Base-by-base conservation (phyloP, 2,113 vertebrate species). In the Sceloporus undulatus region DNA sequence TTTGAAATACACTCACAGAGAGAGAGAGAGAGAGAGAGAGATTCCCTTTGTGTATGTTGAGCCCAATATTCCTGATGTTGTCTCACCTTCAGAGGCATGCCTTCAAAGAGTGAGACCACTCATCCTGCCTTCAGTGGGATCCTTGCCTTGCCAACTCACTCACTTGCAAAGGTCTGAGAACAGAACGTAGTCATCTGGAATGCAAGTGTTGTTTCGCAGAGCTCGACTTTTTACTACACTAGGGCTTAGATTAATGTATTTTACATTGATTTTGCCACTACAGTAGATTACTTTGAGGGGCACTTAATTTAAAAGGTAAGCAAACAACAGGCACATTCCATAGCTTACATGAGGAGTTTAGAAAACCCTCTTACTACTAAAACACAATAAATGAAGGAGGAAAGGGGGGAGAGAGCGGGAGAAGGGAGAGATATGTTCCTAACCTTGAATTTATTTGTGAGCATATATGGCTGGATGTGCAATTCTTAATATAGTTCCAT, bases 241-340 rank as follows among this genome's bases (percentile, higher is more conserved):
- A 68, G 27, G 82, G 94, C 90, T 91, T 83, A 85, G 80, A 95
- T 86, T 93, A 94, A 94, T 92, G 90, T 71, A 70, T 92, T 95
- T 95, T 89, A 90, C 88, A 95, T 94, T 90, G 93, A 95, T 96
- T 94, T 95, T 89, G 89, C 90, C 89, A 77, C 84, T 90, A 77
- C 79, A 90, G 89, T 92, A 91, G 92, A 94, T 95, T 91, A 94
- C 88, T 91, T 93, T 85, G 77, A 79, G 85, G 86, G 84, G 70
- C 91, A 89, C 87, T 95, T 95, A 92, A 94, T 92, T 94, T 91
- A 92, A 94, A 95, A 90, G 42, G 89, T 93, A 93, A 93, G 93
- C 82, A 95, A 94, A 93, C 71, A 93, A 87, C 90, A 90, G 89
- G 40, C 84, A 73, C 85, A 88, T 94, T 52, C 77, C 81, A 88